phyloP scores from a whole-genome alignment of 2,113 vertebrate genomes.

The Macquaria australasica region DNA sequence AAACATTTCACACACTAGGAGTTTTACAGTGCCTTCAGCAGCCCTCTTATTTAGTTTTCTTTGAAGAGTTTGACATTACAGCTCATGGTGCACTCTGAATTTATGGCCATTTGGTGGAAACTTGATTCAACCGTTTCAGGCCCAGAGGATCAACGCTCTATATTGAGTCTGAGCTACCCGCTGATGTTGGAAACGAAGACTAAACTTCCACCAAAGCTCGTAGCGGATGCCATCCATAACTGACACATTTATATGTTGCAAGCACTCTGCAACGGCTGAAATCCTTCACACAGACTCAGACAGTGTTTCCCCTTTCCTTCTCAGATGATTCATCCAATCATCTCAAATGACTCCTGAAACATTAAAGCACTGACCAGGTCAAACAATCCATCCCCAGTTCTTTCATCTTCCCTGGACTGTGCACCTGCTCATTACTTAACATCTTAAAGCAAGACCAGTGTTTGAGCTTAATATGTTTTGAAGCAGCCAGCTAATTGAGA shows the following conservation, averaged over 20 bases:
- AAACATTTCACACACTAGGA: constrained; percentile 51
- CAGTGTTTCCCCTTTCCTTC: neutral
- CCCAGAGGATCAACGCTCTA: constrained; percentile 20
- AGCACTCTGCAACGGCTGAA: constrained; percentile 40
- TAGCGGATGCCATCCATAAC: constrained; percentile 19
- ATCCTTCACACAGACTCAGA: constrained; percentile 12
- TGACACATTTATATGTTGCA: constrained; percentile 41
- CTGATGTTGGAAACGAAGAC: constrained; percentile 22
- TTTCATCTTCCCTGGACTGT: constrained; percentile 2
- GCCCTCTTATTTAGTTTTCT: constrained; percentile 42
- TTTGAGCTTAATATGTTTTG: neutral
- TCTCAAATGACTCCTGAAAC: neutral
- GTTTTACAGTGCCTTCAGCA: constrained; percentile 55
- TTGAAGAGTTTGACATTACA: constrained; percentile 43
- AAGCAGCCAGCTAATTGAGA: neutral
- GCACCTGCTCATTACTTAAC: constrained; percentile 16
- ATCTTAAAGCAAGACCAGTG: neutral
- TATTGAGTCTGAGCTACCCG: constrained; percentile 10
- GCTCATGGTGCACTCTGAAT: constrained; percentile 26
- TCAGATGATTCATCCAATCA: constrained; percentile 12
- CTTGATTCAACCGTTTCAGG: constrained; percentile 30
- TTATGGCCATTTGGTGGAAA: constrained; percentile 28
- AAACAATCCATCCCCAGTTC: constrained; percentile 1
- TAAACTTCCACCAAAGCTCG: constrained; percentile 11
- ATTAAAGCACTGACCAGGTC: constrained; percentile 24